phyloP scores from a whole-genome alignment of 1,140 invertebrate species.

The Bilobella aurantiaca region DNA sequence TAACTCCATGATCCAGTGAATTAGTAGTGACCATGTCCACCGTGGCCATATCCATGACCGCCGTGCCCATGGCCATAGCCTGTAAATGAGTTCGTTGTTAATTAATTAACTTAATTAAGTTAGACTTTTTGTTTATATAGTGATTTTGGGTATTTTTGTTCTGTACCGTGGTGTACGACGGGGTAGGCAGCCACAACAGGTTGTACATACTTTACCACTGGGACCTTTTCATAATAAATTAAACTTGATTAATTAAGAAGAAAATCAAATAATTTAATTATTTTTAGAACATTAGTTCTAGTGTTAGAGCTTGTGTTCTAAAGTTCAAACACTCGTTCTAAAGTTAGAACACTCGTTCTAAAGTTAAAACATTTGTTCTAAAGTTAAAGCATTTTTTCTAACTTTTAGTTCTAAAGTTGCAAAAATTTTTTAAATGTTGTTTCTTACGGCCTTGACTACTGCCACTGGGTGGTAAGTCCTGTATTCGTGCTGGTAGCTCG shows the following conservation, averaged over 20 bases:
- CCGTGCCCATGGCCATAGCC: constrained; percentile 14
- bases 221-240: constrained; percentile 22
- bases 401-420: background rate
- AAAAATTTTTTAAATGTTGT: constrained; percentile 1
- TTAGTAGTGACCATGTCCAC: constrained; percentile 8
- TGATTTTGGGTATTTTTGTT: background rate
- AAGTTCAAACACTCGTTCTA: too few relatives aligned
- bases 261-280: too few relatives aligned
- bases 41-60: constrained; percentile 13
- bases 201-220: constrained; percentile 29
- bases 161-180: background rate
- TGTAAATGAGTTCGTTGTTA: constrained; percentile 10
- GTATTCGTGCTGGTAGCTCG: constrained; percentile 32
- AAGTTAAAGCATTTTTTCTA: too few relatives aligned
- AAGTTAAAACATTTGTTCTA: too few relatives aligned
- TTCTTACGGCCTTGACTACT: constrained; percentile 28
- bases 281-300: too few relatives aligned
- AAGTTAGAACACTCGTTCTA: too few relatives aligned
- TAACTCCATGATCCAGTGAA: too few relatives aligned
- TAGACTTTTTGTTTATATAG: constrained; percentile 5
- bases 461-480: constrained; percentile 33
- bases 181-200: constrained; percentile 7
- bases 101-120: constrained; percentile 18
- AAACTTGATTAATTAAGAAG: too few relatives aligned
- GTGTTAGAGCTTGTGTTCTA: too few relatives aligned